Base-by-base conservation (phyloP, 64 coral and sea anemone genomes). In the Stichodactyla mertensii region DNA sequence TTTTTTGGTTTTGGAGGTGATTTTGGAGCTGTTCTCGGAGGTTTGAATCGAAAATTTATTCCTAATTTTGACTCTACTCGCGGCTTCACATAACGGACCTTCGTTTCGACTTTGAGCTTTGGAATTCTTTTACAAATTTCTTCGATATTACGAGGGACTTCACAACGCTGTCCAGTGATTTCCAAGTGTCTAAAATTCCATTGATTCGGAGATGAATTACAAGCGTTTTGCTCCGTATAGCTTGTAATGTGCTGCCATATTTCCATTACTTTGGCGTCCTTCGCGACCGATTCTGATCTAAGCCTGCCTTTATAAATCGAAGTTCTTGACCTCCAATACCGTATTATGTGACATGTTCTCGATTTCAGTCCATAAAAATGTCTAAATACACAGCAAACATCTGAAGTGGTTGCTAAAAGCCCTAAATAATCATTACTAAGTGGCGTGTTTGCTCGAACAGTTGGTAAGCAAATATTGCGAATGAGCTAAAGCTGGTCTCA, bases 121-220 rank as follows among this genome's bases (percentile, higher is more conserved):
- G 89, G 89, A 80, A 91, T 91, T 82, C 89, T 66, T 16, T n/a
- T 31, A 22, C 89, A 71, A 78, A 86, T 81, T 26, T 80, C 84
- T 20, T 55, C 52, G 22, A 86, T 86, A n/a, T 82, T 84, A 16
- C 24, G 13, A 6, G 71, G 89, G 31, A 18, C 31, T 4, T 52
- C 77, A 51, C 55, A 57, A 55, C 51, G 60, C 16, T 59, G 71
- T 56, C 89, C 89, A 5, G 85, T 84, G 4, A 91, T 77, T 60
- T 91, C 89, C 53, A 91, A 86, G 55, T 86, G 74, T 86, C 79
- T 62, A 59, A 91, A 91, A 52, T 91, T 58, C 89, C 89, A 91
- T 19, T 22, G 89, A 86, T 22, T 27, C 24, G 80, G 28, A 9
- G 52, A 57, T 15, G 80, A 55, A 22, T 82, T 18, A 16, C 80